phyloP scores from a whole-genome alignment of 2,888 invertebrate species.

The Mechanitis messenoides region DNA sequence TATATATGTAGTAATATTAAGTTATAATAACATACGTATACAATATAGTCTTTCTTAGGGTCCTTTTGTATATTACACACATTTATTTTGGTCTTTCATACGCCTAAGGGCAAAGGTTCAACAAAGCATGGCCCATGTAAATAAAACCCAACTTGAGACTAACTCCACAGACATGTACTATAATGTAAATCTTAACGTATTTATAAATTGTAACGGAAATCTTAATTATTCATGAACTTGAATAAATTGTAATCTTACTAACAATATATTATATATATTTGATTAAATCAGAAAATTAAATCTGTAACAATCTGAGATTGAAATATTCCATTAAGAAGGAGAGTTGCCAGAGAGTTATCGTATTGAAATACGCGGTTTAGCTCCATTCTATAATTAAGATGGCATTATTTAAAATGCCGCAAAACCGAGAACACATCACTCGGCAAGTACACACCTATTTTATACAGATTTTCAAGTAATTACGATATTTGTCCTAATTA shows the following conservation, averaged over 20 bases:
- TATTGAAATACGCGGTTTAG: not conserved
- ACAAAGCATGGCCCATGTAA: not conserved
- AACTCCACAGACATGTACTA: not conserved
- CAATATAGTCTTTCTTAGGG: not conserved
- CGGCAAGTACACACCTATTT: no score
- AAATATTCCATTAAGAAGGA: no score
- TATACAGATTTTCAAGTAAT: no score
- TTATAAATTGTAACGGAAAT: not conserved
- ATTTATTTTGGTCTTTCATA: not conserved
- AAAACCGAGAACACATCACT: not conserved
- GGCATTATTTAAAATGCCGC: not conserved
- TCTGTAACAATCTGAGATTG: not conserved
- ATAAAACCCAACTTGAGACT: not conserved
- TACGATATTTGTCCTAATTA: not conserved
- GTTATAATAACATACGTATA: not conserved
- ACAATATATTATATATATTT: not conserved
- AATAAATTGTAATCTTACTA: no score
- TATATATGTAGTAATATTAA: not conserved
- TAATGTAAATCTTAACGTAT: not conserved
- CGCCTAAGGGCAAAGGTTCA: conserved; percentile 4
- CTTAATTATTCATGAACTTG: no score
- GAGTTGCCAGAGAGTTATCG: no score
- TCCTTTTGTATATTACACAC: not conserved
- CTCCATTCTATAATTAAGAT: not conserved
- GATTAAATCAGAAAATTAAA: not conserved